Evolutionary conservation across 2,888 invertebrate species (phyloP).

Genomic region (Sinhomidia bicolor): DNA sequence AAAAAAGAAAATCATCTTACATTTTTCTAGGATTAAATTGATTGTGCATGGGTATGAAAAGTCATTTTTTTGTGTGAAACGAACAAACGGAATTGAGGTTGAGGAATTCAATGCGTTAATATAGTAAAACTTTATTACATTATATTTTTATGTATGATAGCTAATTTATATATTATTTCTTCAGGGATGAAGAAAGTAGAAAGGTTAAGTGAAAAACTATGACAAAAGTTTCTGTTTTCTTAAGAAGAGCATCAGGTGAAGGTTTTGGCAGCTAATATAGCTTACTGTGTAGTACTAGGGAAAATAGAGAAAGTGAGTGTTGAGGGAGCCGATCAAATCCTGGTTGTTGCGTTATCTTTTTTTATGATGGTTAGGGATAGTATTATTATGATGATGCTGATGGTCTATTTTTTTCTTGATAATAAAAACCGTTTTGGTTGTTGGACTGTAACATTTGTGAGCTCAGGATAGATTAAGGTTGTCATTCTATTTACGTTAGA

Average conservation of each 20-base stretch:
- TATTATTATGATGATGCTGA: not conserved
- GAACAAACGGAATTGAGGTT: no score
- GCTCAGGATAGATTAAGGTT: slow-evolving; percentile 61
- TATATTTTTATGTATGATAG: no score
- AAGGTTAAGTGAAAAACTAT: not conserved
- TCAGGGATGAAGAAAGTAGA: not conserved
- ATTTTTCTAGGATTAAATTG: not conserved
- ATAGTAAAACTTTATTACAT: no score
- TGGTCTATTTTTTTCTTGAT: slow-evolving; percentile 10
- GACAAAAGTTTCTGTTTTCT: not conserved
- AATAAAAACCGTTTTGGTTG: slow-evolving; percentile 43
- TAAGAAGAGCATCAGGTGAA: slow-evolving; percentile 13
- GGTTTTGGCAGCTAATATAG: slow-evolving; percentile 37
- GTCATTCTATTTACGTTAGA: slow-evolving; percentile 23
- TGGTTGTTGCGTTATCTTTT: not conserved
- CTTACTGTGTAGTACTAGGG: not conserved
- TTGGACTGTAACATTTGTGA: slow-evolving; percentile 56
- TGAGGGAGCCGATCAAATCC: not conserved
- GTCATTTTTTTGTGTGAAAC: not conserved
- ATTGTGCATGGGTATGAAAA: not conserved
- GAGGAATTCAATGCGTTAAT: no score
- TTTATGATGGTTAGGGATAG: slow-evolving; percentile 4
- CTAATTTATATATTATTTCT: not conserved
- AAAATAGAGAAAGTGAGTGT: not conserved
- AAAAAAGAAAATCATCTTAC: not conserved